Percentiles rank a stretch among this genome's conserved stretches.
Evolutionary conservation across 1,140 invertebrate species (phyloP).

Genomic region (Temnothorax longispinosus): DNA sequence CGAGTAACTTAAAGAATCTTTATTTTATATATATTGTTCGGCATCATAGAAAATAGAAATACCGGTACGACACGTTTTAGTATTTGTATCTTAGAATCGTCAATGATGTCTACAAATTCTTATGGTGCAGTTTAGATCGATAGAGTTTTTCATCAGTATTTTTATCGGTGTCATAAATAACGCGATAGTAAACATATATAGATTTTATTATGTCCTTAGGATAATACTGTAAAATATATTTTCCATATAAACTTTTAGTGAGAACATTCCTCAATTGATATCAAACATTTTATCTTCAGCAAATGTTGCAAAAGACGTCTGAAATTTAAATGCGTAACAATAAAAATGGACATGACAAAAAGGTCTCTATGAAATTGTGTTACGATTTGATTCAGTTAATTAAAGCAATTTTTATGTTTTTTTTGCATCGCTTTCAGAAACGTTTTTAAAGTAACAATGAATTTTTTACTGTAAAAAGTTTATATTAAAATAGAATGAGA

Average conservation of each 20-base stretch:
- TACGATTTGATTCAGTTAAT: background rate
- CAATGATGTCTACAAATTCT: background rate
- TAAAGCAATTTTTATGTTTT: background rate
- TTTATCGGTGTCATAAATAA: background rate
- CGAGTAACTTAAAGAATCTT: background rate
- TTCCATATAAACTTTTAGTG: background rate
- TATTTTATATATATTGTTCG: background rate
- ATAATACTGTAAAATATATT: background rate
- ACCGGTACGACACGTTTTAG: background rate
- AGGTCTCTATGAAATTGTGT: background rate
- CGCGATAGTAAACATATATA: background rate
- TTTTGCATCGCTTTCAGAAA: background rate
- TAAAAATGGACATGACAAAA: background rate
- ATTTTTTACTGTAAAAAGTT: background rate
- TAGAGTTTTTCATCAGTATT: background rate
- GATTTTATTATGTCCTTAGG: constrained; percentile 14
- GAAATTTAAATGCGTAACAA: background rate
- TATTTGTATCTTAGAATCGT: background rate
- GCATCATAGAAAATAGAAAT: background rate
- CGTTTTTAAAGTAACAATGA: background rate
- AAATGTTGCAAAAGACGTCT: background rate
- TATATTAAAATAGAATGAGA: background rate
- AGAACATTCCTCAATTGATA: background rate
- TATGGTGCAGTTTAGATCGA: background rate
- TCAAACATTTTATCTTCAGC: background rate